Base-by-base conservation (phyloP, 2,113 vertebrate genomes). In the Melanostigma gelatinosum region DNA sequence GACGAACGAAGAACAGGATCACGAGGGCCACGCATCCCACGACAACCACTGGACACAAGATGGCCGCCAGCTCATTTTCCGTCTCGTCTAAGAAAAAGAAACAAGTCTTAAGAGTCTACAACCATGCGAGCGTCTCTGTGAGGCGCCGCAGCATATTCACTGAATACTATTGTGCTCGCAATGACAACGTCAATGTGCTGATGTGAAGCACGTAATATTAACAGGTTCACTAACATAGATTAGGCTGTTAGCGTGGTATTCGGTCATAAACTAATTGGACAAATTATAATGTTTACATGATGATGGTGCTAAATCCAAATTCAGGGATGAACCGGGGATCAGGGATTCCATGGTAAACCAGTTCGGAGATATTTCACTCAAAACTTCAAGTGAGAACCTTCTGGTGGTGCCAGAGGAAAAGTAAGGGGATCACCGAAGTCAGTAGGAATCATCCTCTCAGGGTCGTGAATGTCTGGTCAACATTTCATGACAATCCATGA, bases 21-120 rank as follows among this genome's bases (percentile, higher is more conserved):
- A 85, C 8, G n/a, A 91, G 34, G 6, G 78, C 61, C 18, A 90
- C 1, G 7, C 22, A 42, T 72, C 12, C 85, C 0, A 93, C 1
- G 22, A 29, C 18, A 27, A 79, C 24, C 55, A 91, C 1, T 2
- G 84, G 79, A 72, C 79, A 60, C 15, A 92, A 74, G 38, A 92
- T 72, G 79, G 76, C 82, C 20, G 48, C 60, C 77, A 87, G 72
- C 1, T 16, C 46, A 9, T 0, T 38, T 38, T 4, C 61, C 0
- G 1, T n/a, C 6, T 62, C 8, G 2, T 42, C 91, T 93, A 70
- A 46, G n/a, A n/a, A 2, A 52, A 15, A 52, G 18, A 80, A 48
- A 74, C 38, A 16, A 67, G 69, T 62, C 20, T 0, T 40, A 18
- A 62, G 36, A 48, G 46, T 40, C 12, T 16, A 8, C 6, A 22